Evolutionary conservation across 1,140 invertebrate species (phyloP).

Genomic region (Lucilia cuprina): DNA sequence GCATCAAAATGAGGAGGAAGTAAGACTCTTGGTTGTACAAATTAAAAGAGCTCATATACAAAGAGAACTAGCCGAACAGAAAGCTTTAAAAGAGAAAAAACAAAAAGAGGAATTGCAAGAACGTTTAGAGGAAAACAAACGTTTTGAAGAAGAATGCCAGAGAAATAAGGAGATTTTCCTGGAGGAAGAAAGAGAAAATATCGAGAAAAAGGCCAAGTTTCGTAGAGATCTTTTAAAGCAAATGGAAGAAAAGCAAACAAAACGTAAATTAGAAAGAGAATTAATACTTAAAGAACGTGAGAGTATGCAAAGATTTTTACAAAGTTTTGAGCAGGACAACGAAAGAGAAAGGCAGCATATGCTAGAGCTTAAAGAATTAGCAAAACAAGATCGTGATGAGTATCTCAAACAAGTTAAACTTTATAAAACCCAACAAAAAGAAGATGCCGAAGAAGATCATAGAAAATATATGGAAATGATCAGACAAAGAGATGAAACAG

Average conservation of each 20-base stretch:
- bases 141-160: not conserved
- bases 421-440: not conserved
- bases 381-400: constrained; percentile 29
- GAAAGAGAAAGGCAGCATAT: not conserved
- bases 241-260: constrained; percentile 16
- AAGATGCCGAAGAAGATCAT: constrained; percentile 9
- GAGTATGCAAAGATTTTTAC: constrained; percentile 16
- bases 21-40: constrained; percentile 21
- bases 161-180: not conserved
- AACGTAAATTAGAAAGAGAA: constrained; percentile 13
- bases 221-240: constrained; percentile 11
- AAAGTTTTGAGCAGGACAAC: constrained; percentile 1
- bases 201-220: constrained; percentile 25
- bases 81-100: not conserved
- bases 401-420: not conserved
- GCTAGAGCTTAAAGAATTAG: not conserved
- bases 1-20: constrained; percentile 26
- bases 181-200: constrained; percentile 22
- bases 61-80: constrained; percentile 23
- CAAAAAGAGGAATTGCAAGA: not conserved
- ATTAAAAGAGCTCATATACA: constrained; percentile 26
- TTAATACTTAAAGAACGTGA: not conserved
- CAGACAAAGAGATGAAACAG: constrained; percentile 13
- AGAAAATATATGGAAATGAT: constrained; percentile 10
- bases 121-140: not conserved